Evolutionary conservation across 2,797 vertebrate genomes (phyloP).

Genomic region (Falco novaeseelandiae): DNA sequence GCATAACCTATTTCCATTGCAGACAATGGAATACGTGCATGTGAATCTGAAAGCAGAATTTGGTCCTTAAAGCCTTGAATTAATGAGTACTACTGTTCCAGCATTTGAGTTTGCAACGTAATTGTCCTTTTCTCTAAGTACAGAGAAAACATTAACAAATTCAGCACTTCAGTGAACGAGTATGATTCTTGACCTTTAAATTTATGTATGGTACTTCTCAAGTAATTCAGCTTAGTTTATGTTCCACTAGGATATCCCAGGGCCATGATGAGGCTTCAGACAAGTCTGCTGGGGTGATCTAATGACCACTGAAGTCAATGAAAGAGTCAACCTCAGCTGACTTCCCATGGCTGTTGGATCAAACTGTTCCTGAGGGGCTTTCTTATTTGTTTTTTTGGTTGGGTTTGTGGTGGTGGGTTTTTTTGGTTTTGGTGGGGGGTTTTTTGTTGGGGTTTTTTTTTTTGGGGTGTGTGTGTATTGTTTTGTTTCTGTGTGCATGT

Average conservation of each 20-base stretch:
- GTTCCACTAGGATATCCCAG: background rate
- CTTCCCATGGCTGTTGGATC: background rate
- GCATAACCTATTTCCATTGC: background rate
- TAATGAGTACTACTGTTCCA: background rate
- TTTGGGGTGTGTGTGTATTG: background rate
- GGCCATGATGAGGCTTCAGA: background rate
- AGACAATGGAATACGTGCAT: background rate
- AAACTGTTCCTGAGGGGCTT: background rate
- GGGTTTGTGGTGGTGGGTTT: too few relatives aligned
- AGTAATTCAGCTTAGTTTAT: background rate
- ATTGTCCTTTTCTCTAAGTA: slow-evolving; percentile 1
- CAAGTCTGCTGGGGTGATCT: background rate
- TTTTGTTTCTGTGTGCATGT: background rate
- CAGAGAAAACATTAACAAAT: background rate
- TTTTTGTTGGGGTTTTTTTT: background rate
- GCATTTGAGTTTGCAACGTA: background rate
- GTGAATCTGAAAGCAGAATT: background rate
- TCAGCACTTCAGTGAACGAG: background rate
- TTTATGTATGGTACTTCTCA: background rate
- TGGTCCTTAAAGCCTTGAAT: background rate
- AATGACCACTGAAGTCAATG: background rate
- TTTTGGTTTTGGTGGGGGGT: too few relatives aligned
- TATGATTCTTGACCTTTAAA: background rate
- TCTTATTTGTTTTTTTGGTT: background rate
- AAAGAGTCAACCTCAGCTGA: background rate